phyloP scores from a whole-genome alignment of 2,888 invertebrate genomes.

The Cynaeus angustus region DNA sequence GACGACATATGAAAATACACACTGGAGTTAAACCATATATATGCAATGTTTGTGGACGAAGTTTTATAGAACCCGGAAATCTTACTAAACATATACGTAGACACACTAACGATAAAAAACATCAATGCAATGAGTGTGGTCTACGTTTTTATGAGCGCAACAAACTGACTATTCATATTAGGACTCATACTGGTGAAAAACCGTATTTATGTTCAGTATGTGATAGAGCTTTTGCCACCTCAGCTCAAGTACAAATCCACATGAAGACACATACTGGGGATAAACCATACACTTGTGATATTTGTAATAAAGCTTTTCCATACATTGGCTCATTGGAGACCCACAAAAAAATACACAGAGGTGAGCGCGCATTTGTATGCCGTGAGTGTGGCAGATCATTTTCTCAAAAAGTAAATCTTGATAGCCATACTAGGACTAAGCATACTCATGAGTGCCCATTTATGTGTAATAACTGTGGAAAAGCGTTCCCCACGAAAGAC shows the following conservation, averaged over 20 bases:
- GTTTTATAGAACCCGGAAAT: constrained; percentile 59
- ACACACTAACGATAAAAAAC: constrained; percentile 60
- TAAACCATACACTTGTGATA: constrained; percentile 59
- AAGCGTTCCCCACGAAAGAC: constrained; percentile 59
- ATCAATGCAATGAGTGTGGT: constrained; percentile 62
- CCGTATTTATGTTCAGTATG: constrained; percentile 60
- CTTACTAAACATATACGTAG: constrained; percentile 59
- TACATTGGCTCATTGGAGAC: constrained; percentile 61
- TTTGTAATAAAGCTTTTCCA: constrained; percentile 60
- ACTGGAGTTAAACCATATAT: constrained; percentile 53
- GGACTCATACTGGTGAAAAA: constrained; percentile 63
- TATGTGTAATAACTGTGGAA: constrained; percentile 61
- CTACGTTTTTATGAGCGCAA: constrained; percentile 62
- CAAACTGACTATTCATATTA: constrained; percentile 60
- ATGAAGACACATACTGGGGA: constrained; percentile 62
- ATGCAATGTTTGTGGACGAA: constrained; percentile 56
- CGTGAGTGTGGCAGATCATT: constrained; percentile 59
- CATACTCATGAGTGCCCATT: constrained; percentile 63
- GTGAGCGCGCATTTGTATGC: constrained; percentile 58
- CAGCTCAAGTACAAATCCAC: constrained; percentile 59
- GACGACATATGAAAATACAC: constrained; percentile 58
- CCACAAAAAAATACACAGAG: constrained; percentile 60
- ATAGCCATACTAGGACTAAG: constrained; percentile 59
- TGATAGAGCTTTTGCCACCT: constrained; percentile 57
- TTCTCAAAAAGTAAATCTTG: constrained; percentile 60